phyloP scores from a whole-genome alignment of 2,888 invertebrate species.

The Drosophila limbata region DNA sequence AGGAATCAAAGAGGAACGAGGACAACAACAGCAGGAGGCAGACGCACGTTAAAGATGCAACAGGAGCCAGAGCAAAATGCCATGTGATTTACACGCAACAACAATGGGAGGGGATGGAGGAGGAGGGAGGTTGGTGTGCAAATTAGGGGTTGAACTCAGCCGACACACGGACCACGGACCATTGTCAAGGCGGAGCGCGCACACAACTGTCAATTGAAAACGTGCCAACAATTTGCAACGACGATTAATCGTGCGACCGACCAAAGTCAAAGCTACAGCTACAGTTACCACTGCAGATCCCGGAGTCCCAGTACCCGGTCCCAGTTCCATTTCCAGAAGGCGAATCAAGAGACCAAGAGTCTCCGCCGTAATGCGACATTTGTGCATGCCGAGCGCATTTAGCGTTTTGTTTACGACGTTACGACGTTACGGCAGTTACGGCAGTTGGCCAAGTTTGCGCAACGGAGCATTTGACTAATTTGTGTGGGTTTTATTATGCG shows the following conservation, averaged over 20 bases:
- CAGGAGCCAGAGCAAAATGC: constrained; percentile 78
- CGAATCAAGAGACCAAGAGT: neutral
- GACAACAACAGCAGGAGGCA: constrained; percentile 37
- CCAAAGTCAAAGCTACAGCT: constrained; percentile 59
- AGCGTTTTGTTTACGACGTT: constrained; percentile 74
- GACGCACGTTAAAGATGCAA: constrained; percentile 78
- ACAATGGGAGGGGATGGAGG: neutral
- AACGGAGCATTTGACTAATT: constrained; percentile 63
- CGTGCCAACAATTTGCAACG: constrained; percentile 85
- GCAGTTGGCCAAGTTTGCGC: constrained; percentile 49
- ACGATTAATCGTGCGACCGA: constrained; percentile 83
- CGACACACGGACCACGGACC: constrained; percentile 16
- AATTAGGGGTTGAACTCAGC: constrained; percentile 73
- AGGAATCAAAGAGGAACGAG: constrained; percentile 42
- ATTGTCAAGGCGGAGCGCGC: constrained; percentile 38
- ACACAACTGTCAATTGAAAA: constrained; percentile 83
- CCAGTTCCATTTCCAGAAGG: neutral
- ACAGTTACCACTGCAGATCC: constrained; percentile 35
- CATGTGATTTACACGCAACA: constrained; percentile 80
- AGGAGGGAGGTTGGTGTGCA: constrained; percentile 49
- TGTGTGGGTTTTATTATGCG: constrained; percentile 70
- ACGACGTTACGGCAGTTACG: constrained; percentile 14
- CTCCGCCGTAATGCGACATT: constrained; percentile 37
- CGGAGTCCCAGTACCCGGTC: constrained; percentile 1
- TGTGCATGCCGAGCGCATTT: constrained; percentile 74